A percentile compares a stretch with the other conserved stretches of the same genome.
These are phyloP conservation scores for Rhinoderma darwinii DNA, from an alignment of 2,113 vertebrate species.

Conservation along the genomic window DNA sequence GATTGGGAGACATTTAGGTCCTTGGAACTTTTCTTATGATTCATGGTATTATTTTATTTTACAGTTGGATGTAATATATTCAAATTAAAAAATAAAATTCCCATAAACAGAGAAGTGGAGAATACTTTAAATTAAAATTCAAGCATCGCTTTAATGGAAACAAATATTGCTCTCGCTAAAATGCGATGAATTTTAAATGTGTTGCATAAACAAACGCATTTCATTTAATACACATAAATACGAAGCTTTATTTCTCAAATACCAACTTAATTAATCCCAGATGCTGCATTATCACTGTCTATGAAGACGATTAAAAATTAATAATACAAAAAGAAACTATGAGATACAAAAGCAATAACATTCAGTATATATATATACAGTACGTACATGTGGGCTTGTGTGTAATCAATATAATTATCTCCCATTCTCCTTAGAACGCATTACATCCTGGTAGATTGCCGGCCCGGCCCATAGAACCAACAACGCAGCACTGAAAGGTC, in stretches of 20 bases:
- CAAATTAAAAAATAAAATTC: slow-evolving; percentile 48
- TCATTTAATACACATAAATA: slow-evolving; percentile 49
- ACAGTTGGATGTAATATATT: slow-evolving; percentile 38
- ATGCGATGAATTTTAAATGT: slow-evolving; percentile 42
- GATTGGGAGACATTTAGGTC: slow-evolving; percentile 1
- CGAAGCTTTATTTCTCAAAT: slow-evolving; percentile 34
- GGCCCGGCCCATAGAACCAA: neutral
- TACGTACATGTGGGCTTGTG: neutral
- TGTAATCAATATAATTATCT: neutral
- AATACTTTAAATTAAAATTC: slow-evolving; percentile 47
- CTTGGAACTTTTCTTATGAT: slow-evolving; percentile 10
- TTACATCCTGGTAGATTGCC: too few species aligned
- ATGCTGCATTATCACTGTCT: slow-evolving; percentile 26
- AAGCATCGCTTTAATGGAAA: slow-evolving; percentile 47
- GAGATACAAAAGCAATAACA: slow-evolving; percentile 10
- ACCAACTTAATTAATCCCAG: slow-evolving; percentile 47
- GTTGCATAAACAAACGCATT: slow-evolving; percentile 45
- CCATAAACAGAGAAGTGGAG: neutral
- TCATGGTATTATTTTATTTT: slow-evolving; percentile 1
- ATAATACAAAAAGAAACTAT: slow-evolving; percentile 26
- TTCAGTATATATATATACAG: neutral
- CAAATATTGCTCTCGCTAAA: slow-evolving; percentile 42
- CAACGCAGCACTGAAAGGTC: neutral
- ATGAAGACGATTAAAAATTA: slow-evolving; percentile 12
- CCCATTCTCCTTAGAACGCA: neutral